Evolutionary conservation across 2,113 vertebrate species (phyloP).

Genomic region (Aspidoscelis tigris): DNA sequence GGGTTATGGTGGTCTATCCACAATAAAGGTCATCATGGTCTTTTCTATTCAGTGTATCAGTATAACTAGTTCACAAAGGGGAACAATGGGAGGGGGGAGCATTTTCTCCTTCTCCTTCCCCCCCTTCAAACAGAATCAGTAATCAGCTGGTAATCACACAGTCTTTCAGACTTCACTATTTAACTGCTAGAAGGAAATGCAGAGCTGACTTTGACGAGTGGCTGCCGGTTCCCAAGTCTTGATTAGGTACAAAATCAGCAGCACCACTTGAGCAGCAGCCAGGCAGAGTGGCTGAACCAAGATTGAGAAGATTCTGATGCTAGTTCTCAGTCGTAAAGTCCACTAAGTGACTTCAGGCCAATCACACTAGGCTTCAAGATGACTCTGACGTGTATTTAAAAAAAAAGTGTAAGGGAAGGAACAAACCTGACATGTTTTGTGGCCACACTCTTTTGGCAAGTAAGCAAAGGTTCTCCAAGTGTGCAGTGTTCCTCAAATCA

Average conservation of each 20-base stretch:
- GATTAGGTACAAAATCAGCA: neutral
- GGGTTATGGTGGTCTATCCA: too few species aligned
- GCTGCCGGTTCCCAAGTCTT: neutral
- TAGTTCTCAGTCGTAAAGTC: neutral
- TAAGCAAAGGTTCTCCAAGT: too few species aligned
- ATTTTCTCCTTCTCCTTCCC: too few species aligned
- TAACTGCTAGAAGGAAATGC: neutral
- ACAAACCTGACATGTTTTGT: neutral
- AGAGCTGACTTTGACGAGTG: neutral
- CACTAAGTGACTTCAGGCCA: neutral
- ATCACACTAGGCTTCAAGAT: too few species aligned
- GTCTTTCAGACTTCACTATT: neutral
- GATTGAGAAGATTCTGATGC: neutral
- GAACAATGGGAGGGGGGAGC: too few species aligned
- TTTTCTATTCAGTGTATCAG: neutral
- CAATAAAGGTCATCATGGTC: neutral
- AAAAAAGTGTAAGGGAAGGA: neutral
- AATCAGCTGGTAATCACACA: conserved; percentile 8
- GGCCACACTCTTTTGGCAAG: neutral
- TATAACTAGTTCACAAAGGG: neutral
- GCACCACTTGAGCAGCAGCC: neutral
- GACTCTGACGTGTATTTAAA: too few species aligned
- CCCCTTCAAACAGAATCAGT: neutral
- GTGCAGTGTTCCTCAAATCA: too few species aligned
- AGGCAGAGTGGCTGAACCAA: neutral